phyloP scores from a whole-genome alignment of 2,888 invertebrate species.

The Amiota minor region DNA sequence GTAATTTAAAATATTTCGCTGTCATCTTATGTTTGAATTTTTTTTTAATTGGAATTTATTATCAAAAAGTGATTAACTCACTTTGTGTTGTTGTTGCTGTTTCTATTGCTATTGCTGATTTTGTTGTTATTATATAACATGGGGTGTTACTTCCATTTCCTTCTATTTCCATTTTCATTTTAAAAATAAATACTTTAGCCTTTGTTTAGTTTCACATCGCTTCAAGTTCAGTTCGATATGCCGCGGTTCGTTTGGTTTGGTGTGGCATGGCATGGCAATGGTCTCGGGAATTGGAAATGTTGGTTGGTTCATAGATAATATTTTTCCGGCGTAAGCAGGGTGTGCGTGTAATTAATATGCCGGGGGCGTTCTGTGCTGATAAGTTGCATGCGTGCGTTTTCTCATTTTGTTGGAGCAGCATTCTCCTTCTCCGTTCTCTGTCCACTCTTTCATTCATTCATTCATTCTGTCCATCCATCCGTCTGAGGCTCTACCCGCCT shows the following conservation, averaged over 20 bases:
- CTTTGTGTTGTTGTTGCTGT: neutral
- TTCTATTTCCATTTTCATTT: neutral
- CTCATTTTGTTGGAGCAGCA: slow-evolving; percentile 40
- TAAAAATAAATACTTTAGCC: too few species aligned
- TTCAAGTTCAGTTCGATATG: too few species aligned
- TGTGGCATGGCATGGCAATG: too few species aligned
- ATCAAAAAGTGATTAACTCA: slow-evolving; percentile 31
- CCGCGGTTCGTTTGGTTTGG: too few species aligned
- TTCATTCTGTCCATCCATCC: slow-evolving; percentile 28
- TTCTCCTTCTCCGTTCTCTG: neutral
- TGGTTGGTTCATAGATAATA: too few species aligned
- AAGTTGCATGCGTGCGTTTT: slow-evolving; percentile 47
- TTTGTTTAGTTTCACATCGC: too few species aligned
- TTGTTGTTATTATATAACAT: neutral
- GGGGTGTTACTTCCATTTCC: slow-evolving; percentile 3
- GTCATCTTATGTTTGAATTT: slow-evolving; percentile 49
- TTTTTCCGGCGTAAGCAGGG: neutral
- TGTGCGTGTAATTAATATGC: slow-evolving; percentile 22
- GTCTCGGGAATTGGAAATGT: too few species aligned
- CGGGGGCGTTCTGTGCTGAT: slow-evolving; percentile 30
- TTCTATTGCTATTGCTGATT: neutral
- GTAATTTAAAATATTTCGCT: slow-evolving; percentile 47
- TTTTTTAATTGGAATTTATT: slow-evolving; percentile 53
- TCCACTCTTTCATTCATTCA: slow-evolving; percentile 34
- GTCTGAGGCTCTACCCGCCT: slow-evolving; percentile 1